phyloP scores from a whole-genome alignment of 2,113 vertebrate genomes.

The Hemichromis elongatus region DNA sequence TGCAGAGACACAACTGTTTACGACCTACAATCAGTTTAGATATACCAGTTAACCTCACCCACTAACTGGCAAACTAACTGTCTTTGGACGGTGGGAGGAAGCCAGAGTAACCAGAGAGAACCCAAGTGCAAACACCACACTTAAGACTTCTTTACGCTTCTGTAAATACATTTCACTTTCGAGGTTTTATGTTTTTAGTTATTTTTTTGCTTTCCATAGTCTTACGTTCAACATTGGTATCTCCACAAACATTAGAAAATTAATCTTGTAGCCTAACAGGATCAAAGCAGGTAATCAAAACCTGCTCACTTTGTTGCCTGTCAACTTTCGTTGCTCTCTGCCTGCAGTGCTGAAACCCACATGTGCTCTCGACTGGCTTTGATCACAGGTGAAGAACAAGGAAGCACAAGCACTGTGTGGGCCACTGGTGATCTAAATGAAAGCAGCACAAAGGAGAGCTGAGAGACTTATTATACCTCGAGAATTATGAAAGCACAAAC shows the following conservation, averaged over 20 bases:
- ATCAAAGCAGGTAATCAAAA: background rate
- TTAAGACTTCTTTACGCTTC: background rate
- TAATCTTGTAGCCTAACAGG: background rate
- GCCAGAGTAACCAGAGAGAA: background rate
- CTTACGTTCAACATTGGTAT: background rate
- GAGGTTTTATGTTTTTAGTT: background rate
- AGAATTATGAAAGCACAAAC: background rate
- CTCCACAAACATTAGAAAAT: background rate
- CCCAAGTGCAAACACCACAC: background rate
- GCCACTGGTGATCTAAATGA: conserved; percentile 1
- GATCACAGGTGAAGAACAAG: conserved; percentile 29
- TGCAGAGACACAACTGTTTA: too few relatives aligned
- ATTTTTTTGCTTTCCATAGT: background rate
- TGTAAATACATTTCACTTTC: background rate
- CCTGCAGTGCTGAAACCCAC: conserved; percentile 16
- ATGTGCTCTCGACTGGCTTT: conserved; percentile 17
- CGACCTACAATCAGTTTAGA: too few relatives aligned
- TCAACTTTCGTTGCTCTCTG: background rate
- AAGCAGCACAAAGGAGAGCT: background rate
- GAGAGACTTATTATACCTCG: background rate
- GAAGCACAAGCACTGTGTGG: conserved; percentile 12
- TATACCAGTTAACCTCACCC: too few relatives aligned
- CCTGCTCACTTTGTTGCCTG: background rate
- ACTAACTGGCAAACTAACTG: too few relatives aligned
- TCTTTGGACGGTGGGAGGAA: too few relatives aligned